Evolutionary conservation across 1,140 invertebrate species (phyloP), one percentile per base, ranked within the genome.

Genomic region (Drosophila ercepeae): DNA sequence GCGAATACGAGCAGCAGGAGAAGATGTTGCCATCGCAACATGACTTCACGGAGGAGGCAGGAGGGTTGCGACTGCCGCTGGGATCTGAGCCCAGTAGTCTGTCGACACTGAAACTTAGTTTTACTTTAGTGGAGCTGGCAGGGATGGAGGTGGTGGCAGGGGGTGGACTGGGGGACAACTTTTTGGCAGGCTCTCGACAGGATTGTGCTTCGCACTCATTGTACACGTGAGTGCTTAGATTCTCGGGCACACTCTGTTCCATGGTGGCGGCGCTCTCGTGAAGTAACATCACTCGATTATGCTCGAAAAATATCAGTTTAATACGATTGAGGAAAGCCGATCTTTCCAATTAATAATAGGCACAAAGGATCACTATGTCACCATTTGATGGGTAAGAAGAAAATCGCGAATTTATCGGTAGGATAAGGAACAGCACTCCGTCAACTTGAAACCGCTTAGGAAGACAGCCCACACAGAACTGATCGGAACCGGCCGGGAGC

Each of bases 381-480:
- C 36, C 36, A 39, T 63, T 73, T 23, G 7, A 29, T 11, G 2
- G 18, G 51, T 14, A 14, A 42, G 19, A n/a, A 18, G 19, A n/a
- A 29, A 39, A 39, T 13, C 44, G n/a, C 34, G 32, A 34, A 45
- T 39, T 14, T 14, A 11, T 23, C 21, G 32, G 13, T n/a, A 36
- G 46, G 32, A 21, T 11, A 13, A 16, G 57, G 55, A 60, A 44
- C 63, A 46, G 27, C 21, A 54, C 65, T 42, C 29, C 29, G 29
- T 32, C 29, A 9, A 32, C 29, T 53, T 53, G 14, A 61, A 71
- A 72, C 75, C 81, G 73, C 67, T 88, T 75, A 61, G 71, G 52
- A 75, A 89, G 89, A 88, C 75, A 88, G 69, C 75, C 84, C 84
- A 90, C 81, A 89, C 75, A 70, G 78, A 88, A 90, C 89, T 90